Evolutionary conservation across 2,797 vertebrate genomes (phyloP).

Genomic region (Acanthopagrus latus): DNA sequence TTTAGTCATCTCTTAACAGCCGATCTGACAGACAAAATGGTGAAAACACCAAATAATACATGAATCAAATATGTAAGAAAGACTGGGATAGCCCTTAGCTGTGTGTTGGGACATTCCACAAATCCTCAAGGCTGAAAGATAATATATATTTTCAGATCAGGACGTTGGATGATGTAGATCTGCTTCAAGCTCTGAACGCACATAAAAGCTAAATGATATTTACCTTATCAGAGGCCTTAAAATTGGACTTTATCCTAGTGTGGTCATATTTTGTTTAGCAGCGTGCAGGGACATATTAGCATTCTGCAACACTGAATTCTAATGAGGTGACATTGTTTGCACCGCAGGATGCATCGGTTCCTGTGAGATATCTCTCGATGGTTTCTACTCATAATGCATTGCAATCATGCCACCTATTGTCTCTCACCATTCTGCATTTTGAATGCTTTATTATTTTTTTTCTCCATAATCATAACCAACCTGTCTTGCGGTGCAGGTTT

Average conservation of each 20-base stretch:
- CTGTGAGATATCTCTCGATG: slow-evolving; percentile 42
- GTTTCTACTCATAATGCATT: slow-evolving; percentile 60
- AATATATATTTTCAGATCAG: background rate
- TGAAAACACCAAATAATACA: background rate
- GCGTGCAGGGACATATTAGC: slow-evolving; percentile 38
- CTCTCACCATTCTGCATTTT: slow-evolving; percentile 54
- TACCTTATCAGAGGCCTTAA: slow-evolving; percentile 18
- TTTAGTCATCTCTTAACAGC: background rate
- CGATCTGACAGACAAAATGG: background rate
- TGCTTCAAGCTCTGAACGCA: background rate
- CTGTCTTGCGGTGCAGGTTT: background rate
- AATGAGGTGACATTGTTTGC: slow-evolving; percentile 53
- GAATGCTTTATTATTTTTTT: slow-evolving; percentile 51
- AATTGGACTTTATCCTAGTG: slow-evolving; percentile 16
- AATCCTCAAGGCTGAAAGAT: slow-evolving; percentile 1
- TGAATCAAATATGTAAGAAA: slow-evolving; percentile 6
- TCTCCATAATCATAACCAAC: slow-evolving; percentile 32
- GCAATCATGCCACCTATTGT: slow-evolving; percentile 60
- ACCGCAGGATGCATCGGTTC: slow-evolving; percentile 51
- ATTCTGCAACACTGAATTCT: slow-evolving; percentile 45
- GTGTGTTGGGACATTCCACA: slow-evolving; percentile 3
- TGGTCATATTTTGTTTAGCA: slow-evolving; percentile 46
- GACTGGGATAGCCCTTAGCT: background rate
- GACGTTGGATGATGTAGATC: slow-evolving; percentile 16
- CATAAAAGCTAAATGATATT: slow-evolving; percentile 32